Base-by-base conservation (phyloP, 2,888 invertebrate species). In the Xylota sylvarum region DNA sequence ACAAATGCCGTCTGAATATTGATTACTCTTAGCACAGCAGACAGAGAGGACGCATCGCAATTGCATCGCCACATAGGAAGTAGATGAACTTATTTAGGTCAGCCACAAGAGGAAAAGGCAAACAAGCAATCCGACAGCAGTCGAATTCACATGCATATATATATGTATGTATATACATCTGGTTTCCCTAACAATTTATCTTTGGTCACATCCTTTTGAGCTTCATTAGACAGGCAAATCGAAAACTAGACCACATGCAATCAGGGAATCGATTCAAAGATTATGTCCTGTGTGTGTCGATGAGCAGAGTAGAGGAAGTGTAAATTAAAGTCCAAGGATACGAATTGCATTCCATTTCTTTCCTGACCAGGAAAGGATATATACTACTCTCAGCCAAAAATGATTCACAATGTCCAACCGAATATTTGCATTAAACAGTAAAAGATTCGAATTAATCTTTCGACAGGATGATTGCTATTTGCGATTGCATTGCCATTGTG, bases 401-500 rank as follows among this genome's bases (percentile, higher is more conserved):
- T 40, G 62, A 64, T 70, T 64, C 70, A 70, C 76, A 83, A 52
- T 58, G 82, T 72, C 58, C 56, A 37, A 12, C 50, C 40, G 82
- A 83, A 77, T 72, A 67, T 70, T 82, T 77, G 77, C 70, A 77
- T 83, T 77, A 65, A 83, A 46, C 65, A 72, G 65, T 56, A 76
- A 82, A 76, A 64, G 64, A 76, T 82, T 82, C 82, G 70, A 82
- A 82, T 83, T 77, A 83, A 83, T 77, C 77, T 83, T 50, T 83
- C 32, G 72, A 77, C 82, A 77, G 82, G 72, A 83, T 82, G 82
- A 82, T 82, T 82, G 76, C 76, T 70, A 82, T 76, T 82, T 70
- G 82, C 70, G 64, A 82, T 76, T 82, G 81, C 81, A 76, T 55
- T 70, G 62, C 64, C 62, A 76, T 76, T 76, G 64, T 65, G 48